These are phyloP conservation scores for Sclerodermus sp. DNA, from an alignment of 2,888 invertebrate species.

Conservation along the genomic window DNA sequence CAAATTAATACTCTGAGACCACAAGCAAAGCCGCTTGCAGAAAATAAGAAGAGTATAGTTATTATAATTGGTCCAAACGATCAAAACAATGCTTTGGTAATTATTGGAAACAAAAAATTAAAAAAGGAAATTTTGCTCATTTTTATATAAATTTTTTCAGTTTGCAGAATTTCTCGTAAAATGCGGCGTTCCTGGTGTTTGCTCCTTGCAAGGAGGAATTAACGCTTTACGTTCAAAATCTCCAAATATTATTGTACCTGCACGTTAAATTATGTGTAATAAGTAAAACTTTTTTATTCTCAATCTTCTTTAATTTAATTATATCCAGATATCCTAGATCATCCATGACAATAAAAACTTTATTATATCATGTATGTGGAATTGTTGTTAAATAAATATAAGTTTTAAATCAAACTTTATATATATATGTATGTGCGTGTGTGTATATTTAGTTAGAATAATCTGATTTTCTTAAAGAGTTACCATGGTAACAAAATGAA, in stretches of 20 bases:
- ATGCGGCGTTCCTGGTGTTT: constrained; percentile 77
- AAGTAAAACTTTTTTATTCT: background rate
- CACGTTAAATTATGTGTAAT: constrained; percentile 23
- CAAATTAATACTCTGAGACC: constrained; percentile 73
- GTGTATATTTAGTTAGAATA: background rate
- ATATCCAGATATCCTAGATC: no score
- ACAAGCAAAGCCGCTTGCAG: constrained; percentile 64
- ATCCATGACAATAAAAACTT: background rate
- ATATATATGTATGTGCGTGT: background rate
- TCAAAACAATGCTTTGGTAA: constrained; percentile 75
- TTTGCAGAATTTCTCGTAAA: constrained; percentile 85
- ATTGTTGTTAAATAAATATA: constrained; percentile 1
- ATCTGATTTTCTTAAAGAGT: background rate
- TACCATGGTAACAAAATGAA: constrained; percentile 29
- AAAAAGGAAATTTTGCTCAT: background rate
- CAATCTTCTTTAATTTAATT: background rate
- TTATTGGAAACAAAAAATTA: constrained; percentile 12
- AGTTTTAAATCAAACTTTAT: no score
- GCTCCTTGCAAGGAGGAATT: constrained; percentile 86
- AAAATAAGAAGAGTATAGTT: constrained; percentile 68
- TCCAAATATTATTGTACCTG: constrained; percentile 62
- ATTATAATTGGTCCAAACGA: constrained; percentile 80
- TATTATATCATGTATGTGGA: no score
- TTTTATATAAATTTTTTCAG: constrained; percentile 59
- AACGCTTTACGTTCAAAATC: constrained; percentile 72